phyloP scores from a whole-genome alignment of 2,797 vertebrate species.

The Thalassophryne amazonica region DNA sequence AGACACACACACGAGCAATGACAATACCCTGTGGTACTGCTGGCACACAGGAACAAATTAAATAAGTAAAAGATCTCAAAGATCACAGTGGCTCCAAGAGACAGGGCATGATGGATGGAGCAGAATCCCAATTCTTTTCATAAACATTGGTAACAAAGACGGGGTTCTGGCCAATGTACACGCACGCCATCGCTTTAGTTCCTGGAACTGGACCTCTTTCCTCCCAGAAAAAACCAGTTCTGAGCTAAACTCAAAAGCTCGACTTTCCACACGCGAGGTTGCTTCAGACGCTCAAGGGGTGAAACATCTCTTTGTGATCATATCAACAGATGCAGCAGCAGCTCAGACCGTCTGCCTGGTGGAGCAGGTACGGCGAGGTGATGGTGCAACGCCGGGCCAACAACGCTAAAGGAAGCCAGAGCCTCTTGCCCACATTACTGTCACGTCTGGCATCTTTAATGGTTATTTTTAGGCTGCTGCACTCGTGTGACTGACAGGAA shows the following conservation, averaged over 20 bases:
- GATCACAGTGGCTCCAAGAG: no score
- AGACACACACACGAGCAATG: no score
- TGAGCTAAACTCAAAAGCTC: background rate
- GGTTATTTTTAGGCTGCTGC: constrained; percentile 9
- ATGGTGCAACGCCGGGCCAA: background rate
- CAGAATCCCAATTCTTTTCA: no score
- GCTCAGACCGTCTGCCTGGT: background rate
- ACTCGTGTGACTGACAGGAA: background rate
- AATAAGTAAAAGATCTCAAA: no score
- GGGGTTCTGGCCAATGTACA: no score
- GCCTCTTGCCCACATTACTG: background rate
- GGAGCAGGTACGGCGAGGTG: background rate
- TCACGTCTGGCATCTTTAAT: background rate
- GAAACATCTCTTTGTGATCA: background rate
- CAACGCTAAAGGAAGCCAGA: background rate
- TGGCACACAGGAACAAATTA: no score
- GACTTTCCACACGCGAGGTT: background rate
- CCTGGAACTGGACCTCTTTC: no score
- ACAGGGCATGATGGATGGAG: no score
- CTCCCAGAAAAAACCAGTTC: background rate
- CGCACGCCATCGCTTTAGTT: no score
- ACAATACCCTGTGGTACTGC: no score
- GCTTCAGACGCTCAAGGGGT: background rate
- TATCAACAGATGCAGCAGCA: background rate
- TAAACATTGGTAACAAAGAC: no score